Conservation (phyloP, 1,140 invertebrate species). For the Portunus trituberculatus region DNA sequence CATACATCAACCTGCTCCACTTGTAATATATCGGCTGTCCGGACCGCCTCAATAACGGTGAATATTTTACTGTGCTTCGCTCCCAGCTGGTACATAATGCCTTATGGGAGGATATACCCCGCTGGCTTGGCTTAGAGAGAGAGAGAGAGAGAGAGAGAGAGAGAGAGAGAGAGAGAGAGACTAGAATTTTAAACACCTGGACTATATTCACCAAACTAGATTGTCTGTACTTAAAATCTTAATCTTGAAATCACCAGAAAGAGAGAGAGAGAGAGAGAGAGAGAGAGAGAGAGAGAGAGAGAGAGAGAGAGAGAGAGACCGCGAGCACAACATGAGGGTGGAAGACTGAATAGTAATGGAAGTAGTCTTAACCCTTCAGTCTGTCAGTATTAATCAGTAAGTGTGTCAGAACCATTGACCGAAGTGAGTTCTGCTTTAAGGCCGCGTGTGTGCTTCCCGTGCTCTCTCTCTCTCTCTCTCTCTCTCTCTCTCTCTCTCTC, state of each 20-base stretch:
- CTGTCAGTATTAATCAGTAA: neutral
- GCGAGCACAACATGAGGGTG: neutral
- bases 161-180: conserved; percentile 20
- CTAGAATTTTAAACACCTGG: neutral
- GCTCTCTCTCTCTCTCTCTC: no score
- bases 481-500: no score
- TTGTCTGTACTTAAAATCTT: no score
- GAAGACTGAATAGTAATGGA: neutral
- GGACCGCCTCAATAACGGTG: neutral
- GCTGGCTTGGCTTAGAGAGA: neutral
- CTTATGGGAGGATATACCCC: neutral
- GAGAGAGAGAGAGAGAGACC: neutral
- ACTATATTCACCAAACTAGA: no score
- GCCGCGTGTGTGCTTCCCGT: neutral
- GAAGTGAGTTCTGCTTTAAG: neutral
- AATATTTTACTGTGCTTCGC: neutral
- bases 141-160: conserved; percentile 20
- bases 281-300: conserved; percentile 20
- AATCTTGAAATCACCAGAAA: neutral
- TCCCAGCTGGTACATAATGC: neutral
- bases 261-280: conserved; percentile 12
- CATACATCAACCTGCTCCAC: neutral
- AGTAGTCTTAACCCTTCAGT: neutral
- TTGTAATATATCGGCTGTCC: neutral
- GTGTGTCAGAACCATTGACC: neutral